phyloP scores from a whole-genome alignment of 2,113 vertebrate genomes.

The Hyla sarda region DNA sequence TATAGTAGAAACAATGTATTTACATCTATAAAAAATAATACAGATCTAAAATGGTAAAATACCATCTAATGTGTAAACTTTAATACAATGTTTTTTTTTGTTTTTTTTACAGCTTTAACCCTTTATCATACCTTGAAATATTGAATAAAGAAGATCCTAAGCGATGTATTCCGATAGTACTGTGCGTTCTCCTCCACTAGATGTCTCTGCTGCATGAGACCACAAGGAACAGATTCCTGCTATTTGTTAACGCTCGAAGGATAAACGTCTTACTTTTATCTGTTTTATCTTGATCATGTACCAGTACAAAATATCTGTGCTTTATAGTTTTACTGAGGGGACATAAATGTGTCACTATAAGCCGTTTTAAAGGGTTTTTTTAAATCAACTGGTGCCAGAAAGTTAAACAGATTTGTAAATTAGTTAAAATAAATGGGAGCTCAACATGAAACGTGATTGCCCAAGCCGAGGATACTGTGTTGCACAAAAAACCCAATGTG shows the following conservation, averaged over 20 bases:
- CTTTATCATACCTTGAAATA: neutral
- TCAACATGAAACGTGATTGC: too few relatives aligned
- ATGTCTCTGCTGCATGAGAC: neutral
- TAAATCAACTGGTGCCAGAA: too few relatives aligned
- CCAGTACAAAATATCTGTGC: neutral
- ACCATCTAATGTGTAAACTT: neutral
- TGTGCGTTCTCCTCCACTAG: neutral
- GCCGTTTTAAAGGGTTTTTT: too few relatives aligned
- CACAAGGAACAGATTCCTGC: neutral
- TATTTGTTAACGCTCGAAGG: neutral
- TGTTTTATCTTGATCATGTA: neutral
- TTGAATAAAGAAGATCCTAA: neutral
- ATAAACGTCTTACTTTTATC: neutral
- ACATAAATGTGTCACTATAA: neutral
- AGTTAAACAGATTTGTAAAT: too few relatives aligned
- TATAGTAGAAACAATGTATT: neutral
- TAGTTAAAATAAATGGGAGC: too few relatives aligned
- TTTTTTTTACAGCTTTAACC: too few relatives aligned
- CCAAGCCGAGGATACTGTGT: too few relatives aligned
- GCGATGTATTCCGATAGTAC: neutral
- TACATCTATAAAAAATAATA: neutral
- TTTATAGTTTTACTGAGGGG: neutral
- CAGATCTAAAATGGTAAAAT: neutral
- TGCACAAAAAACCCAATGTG: too few relatives aligned
- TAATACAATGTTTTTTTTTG: too few relatives aligned